These are phyloP conservation scores for Heterocephalus glaber DNA, from an alignment of 2,113 vertebrate genomes.

Conservation along the genomic window DNA sequence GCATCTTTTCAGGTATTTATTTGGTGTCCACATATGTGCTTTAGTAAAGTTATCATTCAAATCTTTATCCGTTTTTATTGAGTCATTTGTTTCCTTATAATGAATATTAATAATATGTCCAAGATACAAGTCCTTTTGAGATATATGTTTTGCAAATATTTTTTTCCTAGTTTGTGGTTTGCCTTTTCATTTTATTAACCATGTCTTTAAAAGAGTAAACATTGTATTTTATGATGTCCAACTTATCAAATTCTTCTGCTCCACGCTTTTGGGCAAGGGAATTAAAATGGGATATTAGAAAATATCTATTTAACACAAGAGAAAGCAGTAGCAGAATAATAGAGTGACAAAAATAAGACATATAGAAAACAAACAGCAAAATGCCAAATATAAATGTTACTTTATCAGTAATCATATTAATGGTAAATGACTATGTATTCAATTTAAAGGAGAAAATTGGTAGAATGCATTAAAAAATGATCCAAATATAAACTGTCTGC, in stretches of 20 bases:
- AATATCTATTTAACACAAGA: slow-evolving; percentile 21
- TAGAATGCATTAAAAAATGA: not conserved
- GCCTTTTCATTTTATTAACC: slow-evolving; percentile 43
- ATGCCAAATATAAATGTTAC: not conserved
- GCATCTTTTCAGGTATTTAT: not conserved
- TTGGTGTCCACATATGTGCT: not conserved
- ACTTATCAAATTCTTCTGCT: not conserved
- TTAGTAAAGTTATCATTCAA: slow-evolving; percentile 44
- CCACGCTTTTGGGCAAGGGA: slow-evolving; percentile 4
- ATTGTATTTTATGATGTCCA: slow-evolving; percentile 37
- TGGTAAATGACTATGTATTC: not conserved
- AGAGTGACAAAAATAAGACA: not conserved
- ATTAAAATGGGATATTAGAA: slow-evolving; percentile 11
- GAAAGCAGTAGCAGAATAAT: not conserved
- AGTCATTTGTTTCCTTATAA: slow-evolving; percentile 40
- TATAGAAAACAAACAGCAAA: slow-evolving; percentile 2
- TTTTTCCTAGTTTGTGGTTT: slow-evolving; percentile 30
- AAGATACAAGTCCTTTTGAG: not conserved
- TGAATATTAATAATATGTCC: slow-evolving; percentile 38
- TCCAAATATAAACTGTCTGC: not conserved
- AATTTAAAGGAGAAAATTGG: slow-evolving; percentile 31
- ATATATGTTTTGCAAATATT: slow-evolving; percentile 53
- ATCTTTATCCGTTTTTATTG: slow-evolving; percentile 52
- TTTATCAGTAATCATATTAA: slow-evolving; percentile 1
- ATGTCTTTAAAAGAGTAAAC: slow-evolving; percentile 2